Base-by-base conservation (phyloP, 2,113 vertebrate species). In the Tretioscincus oriximinensis region DNA sequence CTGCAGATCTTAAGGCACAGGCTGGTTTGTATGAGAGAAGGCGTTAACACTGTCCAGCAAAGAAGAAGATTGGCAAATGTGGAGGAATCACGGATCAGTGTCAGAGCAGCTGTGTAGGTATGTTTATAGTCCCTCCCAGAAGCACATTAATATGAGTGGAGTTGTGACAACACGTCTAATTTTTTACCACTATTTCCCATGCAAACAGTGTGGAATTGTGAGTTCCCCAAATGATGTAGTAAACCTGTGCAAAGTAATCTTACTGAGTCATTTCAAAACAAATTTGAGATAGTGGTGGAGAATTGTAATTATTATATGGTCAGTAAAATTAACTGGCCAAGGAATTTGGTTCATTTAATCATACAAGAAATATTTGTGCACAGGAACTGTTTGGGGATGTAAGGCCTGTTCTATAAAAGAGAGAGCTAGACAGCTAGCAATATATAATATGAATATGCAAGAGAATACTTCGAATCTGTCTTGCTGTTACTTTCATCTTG, bases 371-470 rank as follows among this genome's bases (percentile, higher is more conserved):
- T 26, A 21, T 69, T 69, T 41, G 35, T 28, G 61, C 61, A 77
- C 35, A 73, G 54, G 66, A 28, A 70, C 61, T 45, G 73, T 35
- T 74, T 66, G 70, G 73, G 28, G 12, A 4, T 76, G 28, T 69
- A 68, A 68, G 31, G 31, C 73, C 51, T 12, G 47, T 58, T 81
- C 51, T 81, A 69, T 68, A 69, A 26, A 75, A 81, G 64, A 54
- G 64, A 54, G 60, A 70, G 80, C 80, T 76, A 82, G 73, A 82
- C 80, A 82, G 73, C 61, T 82, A 76, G 26, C 63, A 70, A 90
- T 88, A 85, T 87, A 88, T 88, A 92, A 90, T 91, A 92, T 89
- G 90, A 88, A 90, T 87, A 81, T 90, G 88, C 91, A 93, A 90
- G 86, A 82, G 86, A 91, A 86, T 83, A 87, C 71, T 83, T 81